Evolutionary conservation across 2,888 invertebrate species (phyloP).

Genomic region (Parnassius orleans): DNA sequence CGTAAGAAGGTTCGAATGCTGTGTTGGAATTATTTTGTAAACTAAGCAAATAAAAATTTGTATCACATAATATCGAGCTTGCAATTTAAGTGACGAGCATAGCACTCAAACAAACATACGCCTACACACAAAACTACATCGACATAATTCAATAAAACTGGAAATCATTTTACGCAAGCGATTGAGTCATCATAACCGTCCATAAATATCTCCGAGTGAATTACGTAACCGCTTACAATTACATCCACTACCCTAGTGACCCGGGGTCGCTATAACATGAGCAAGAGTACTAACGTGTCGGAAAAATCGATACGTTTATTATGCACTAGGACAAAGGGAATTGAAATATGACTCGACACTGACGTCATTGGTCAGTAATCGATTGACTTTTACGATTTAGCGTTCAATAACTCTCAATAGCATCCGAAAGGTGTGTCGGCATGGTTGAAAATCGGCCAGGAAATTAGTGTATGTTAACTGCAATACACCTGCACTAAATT

Average conservation of each 20-base stretch:
- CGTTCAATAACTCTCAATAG: too few relatives aligned
- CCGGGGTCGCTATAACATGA: slow-evolving; percentile 14
- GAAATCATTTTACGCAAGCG: slow-evolving; percentile 2
- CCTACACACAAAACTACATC: not conserved
- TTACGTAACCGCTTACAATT: slow-evolving; percentile 23
- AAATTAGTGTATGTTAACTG: too few relatives aligned
- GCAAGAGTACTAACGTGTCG: not conserved
- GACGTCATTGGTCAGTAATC: slow-evolving; percentile 2
- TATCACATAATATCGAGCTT: too few relatives aligned
- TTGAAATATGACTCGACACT: slow-evolving; percentile 2
- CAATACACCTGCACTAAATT: too few relatives aligned
- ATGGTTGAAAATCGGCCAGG: too few relatives aligned
- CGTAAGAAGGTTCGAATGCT: too few relatives aligned
- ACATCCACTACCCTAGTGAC: slow-evolving; percentile 22
- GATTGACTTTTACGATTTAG: not conserved
- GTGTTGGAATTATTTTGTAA: too few relatives aligned
- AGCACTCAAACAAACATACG: too few relatives aligned
- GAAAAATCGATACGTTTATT: slow-evolving; percentile 13
- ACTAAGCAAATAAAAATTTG: too few relatives aligned
- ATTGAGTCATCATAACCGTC: slow-evolving; percentile 10
- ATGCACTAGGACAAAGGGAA: not conserved
- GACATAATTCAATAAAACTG: not conserved
- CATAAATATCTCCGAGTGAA: slow-evolving; percentile 15
- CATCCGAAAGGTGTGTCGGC: too few relatives aligned
- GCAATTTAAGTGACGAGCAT: too few relatives aligned